Evolutionary conservation across 2,113 vertebrate genomes (phyloP), one percentile per base, ranked within the genome.

Genomic region (Talpa occidentalis): DNA sequence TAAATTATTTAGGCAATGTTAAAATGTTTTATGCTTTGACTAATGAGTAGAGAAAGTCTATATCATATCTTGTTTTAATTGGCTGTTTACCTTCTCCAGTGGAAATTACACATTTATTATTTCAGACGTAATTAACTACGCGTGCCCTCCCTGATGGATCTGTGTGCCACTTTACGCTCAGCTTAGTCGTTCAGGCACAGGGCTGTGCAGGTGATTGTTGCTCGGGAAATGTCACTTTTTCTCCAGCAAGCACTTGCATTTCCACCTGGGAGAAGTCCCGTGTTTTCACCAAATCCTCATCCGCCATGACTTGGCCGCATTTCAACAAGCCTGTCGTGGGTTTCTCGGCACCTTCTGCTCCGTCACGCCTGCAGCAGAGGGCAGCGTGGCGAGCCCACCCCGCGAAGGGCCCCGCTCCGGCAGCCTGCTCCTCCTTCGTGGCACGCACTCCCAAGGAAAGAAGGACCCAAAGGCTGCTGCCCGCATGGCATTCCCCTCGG

Each of bases 1-100:
- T 98, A 97, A 98, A 98, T 98, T 98, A 98, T 98, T 98, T 98
- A 98, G 92, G 97, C 95, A 97, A 98, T 32, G 90, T 93, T 98
- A 96, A 98, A 97, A 98, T 98, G 95, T 80, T 98, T 98, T 98
- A 97, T 98, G 95, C 94, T 97, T 98, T 98, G 98, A 98, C 97
- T 98, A 98, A 98, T 98, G 97, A 98, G 97, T 95, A 96, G 72
- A 88, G 96, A 97, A 97, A 97, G 74, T 74, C 49, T 98, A 88
- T 70, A 52, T 96, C 97, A 93, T 97, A 76, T 97, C 96, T 96
- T 96, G 66, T 96, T 98, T 98, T 98, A 98, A 98, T 98, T 98
- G 98, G 97, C 91, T 98, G 96, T 97, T 98, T 98, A 97, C 97
- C 70, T 95, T 95, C 87, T 98, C 93, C 97, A 94, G 96, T 97